A percentile compares a stretch with the other conserved stretches of the same genome.
phyloP scores from a whole-genome alignment of 2,888 invertebrate species.

The Leucophenga montana region DNA sequence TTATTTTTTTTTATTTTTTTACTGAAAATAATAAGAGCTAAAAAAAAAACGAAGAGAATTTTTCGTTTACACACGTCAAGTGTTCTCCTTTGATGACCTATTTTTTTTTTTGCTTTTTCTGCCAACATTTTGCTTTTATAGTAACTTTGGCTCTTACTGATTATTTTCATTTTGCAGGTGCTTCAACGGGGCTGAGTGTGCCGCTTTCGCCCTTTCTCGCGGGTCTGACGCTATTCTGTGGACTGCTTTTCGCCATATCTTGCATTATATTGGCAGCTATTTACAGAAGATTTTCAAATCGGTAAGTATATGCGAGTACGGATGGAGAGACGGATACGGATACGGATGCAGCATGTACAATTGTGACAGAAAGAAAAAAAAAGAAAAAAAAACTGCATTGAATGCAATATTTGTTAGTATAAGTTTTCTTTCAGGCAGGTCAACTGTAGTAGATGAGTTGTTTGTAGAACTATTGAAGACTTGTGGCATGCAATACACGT shows the following conservation, averaged over 20 bases:
- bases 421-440: not conserved
- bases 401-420: not conserved
- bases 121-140: not conserved
- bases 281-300: conserved; percentile 77
- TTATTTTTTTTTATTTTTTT: conserved; percentile 24
- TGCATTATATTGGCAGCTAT: conserved; percentile 85
- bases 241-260: conserved; percentile 82
- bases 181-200: conserved; percentile 77
- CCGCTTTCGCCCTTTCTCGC: conserved; percentile 85
- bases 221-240: conserved; percentile 84
- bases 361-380: not conserved
- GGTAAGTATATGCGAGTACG: conserved; percentile 69
- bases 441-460: not conserved
- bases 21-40: not conserved
- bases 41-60: too few relatives aligned
- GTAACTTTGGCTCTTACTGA: not conserved
- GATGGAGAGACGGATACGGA: not conserved
- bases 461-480: not conserved
- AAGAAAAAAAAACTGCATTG: conserved; percentile 7
- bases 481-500: not conserved
- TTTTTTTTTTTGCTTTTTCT: conserved; percentile 2
- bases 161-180: conserved; percentile 73
- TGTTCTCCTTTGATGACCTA: conserved; percentile 15
- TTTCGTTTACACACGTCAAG: conserved; percentile 7
- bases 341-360: too few relatives aligned